Conservation (phyloP, 2,113 vertebrate species). For the Dendropsophus ebraccatus region DNA sequence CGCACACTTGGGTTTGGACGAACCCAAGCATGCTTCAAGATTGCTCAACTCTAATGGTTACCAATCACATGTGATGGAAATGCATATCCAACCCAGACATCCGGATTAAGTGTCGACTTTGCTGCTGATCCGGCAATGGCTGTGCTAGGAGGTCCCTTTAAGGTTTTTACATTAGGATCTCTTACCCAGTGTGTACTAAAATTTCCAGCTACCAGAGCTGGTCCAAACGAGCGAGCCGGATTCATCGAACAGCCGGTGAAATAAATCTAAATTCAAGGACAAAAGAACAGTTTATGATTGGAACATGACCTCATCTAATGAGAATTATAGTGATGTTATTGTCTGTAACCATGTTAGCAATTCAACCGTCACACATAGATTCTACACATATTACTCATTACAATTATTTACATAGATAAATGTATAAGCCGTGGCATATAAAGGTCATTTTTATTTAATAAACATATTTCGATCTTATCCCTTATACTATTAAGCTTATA, state of each 20-base stretch:
- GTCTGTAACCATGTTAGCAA: not conserved
- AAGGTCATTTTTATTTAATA: not conserved
- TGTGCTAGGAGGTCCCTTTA: no score
- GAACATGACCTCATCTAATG: not conserved
- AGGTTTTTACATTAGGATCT: no score
- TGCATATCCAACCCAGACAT: no score
- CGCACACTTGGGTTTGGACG: no score
- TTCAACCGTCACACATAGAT: not conserved
- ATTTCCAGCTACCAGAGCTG: conserved; percentile 64
- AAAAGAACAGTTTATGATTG: not conserved
- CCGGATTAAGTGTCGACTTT: no score
- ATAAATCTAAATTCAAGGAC: conserved; percentile 60
- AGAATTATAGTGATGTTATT: not conserved
- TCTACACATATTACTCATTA: not conserved
- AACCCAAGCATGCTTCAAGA: no score
- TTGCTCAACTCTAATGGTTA: no score
- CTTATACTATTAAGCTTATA: no score
- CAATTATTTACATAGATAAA: not conserved
- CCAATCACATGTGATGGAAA: no score
- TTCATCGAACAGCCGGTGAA: conserved; percentile 72
- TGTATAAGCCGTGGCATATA: not conserved
- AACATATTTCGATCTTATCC: no score
- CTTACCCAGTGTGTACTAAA: conserved; percentile 64
- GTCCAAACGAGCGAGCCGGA: conserved; percentile 69
- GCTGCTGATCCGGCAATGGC: no score